Evolutionary conservation across 1,140 invertebrate species (phyloP), one percentile per base, ranked within the genome.

Genomic region (Drosophila lacteicornis): DNA sequence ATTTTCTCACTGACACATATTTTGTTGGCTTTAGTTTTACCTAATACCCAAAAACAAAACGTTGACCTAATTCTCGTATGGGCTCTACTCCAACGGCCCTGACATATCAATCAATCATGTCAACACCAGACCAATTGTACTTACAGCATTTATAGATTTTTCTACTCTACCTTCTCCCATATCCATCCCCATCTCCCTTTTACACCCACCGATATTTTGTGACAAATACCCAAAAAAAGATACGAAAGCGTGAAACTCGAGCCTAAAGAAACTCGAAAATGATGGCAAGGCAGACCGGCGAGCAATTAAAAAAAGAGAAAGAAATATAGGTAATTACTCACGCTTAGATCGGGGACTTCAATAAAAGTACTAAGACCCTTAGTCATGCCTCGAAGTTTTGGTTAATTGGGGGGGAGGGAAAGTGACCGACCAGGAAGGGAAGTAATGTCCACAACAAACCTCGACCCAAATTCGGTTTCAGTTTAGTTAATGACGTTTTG

Each of bases 101-200:
- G 80, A 88, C 80, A 88, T 74, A 66, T 83, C 84, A 84, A 88
- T 83, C 77, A 78, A 71, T 79, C 79, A 82, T 30, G 62, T 51
- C 65, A 53, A 60, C 55, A 46, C 42, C 46, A 27, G 46, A 47
- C 27, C 67, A 62, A 70, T 67, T 63, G 70, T 82, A 40, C 50
- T n/a, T 56, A 51, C 56, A 65, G 42, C 57, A 80, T 71, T 75
- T 83, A 74, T 80, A 75, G 82, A 79, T 75, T 85, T 77, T 33
- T 55, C 60, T 58, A 46, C 50, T 68, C 36, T 40, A 53, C 46
- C 45, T 57, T 40, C 43, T 30, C 27, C 53, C 53, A n/a, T 40
- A 13, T 56, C 36, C 33, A 22, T 15, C 12, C 5, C 12, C 40
- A 36, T 69, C 11, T 38, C 30, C 65, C n/a, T 7, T 25, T 17